phyloP scores from a whole-genome alignment of 2,797 vertebrate genomes.

The Poeciliopsis infans region DNA sequence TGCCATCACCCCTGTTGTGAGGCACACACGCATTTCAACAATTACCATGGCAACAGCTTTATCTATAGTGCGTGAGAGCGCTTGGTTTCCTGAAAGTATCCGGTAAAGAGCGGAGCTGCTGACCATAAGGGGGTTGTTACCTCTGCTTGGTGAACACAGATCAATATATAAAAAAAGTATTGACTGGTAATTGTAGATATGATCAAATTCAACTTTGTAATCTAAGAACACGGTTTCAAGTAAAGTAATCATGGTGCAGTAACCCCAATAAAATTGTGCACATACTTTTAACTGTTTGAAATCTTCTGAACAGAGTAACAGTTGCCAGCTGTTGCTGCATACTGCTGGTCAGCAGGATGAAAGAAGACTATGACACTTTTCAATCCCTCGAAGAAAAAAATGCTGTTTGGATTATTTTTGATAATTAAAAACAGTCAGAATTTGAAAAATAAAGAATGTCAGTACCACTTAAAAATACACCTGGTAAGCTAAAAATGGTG shows the following conservation, averaged over 20 bases:
- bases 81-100: slow-evolving; percentile 54
- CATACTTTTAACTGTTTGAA: neutral
- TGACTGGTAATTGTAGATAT: neutral
- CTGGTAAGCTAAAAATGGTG: neutral
- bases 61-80: slow-evolving; percentile 64
- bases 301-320: neutral
- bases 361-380: neutral
- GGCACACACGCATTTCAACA: slow-evolving; percentile 73
- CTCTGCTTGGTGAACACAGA: slow-evolving; percentile 30
- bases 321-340: neutral
- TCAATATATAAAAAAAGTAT: neutral
- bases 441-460: neutral
- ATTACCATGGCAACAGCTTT: slow-evolving; percentile 79
- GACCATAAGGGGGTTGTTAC: slow-evolving; percentile 17
- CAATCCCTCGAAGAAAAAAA: neutral
- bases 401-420: neutral
- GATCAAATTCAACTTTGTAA: no score
- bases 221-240: neutral
- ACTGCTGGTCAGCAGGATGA: neutral
- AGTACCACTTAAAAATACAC: neutral
- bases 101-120: slow-evolving; percentile 32
- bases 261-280: neutral
- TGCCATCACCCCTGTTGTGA: slow-evolving; percentile 71
- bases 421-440: neutral
- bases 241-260: neutral